Evolutionary conservation across 2,888 invertebrate species (phyloP).

Genomic region (Cerastoderma edule): DNA sequence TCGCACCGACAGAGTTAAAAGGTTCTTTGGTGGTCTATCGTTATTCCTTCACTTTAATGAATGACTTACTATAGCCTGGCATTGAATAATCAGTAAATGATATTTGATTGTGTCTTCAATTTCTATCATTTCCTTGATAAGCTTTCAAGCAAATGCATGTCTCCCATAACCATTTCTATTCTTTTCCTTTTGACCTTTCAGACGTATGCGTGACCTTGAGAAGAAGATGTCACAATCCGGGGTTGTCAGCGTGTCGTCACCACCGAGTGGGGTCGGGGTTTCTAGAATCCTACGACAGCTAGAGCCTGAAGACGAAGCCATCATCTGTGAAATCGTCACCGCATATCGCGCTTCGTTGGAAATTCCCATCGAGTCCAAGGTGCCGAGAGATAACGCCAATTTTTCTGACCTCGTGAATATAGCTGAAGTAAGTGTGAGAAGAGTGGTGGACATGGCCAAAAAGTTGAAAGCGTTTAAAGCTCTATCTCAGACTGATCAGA

Average conservation of each 20-base stretch:
- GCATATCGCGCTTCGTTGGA: constrained; percentile 82
- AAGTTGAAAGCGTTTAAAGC: constrained; percentile 91
- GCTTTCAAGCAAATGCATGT: too few relatives aligned
- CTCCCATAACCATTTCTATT: too few relatives aligned
- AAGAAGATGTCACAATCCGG: constrained; percentile 72
- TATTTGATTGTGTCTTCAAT: too few relatives aligned
- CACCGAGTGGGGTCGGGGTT: constrained; percentile 1
- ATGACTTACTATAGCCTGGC: too few relatives aligned
- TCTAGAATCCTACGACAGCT: constrained; percentile 60
- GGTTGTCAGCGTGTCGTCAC: constrained; percentile 64
- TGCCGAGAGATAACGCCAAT: constrained; percentile 73
- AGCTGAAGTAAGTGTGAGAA: constrained; percentile 87
- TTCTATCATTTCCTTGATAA: too few relatives aligned
- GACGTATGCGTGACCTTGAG: constrained; percentile 73
- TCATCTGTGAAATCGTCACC: constrained; percentile 80
- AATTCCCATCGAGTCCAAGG: constrained; percentile 79
- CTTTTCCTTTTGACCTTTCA: constrained; percentile 37
- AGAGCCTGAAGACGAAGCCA: constrained; percentile 77
- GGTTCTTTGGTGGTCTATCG: too few relatives aligned
- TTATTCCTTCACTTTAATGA: too few relatives aligned
- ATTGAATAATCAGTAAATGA: too few relatives aligned
- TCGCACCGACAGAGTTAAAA: too few relatives aligned
- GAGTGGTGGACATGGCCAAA: constrained; percentile 88
- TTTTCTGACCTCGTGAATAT: constrained; percentile 83
- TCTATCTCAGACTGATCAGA: constrained; percentile 97